Evolutionary conservation across 2,797 vertebrate species (phyloP), one percentile per base, ranked within the genome.

Genomic region (Mus caroli): DNA sequence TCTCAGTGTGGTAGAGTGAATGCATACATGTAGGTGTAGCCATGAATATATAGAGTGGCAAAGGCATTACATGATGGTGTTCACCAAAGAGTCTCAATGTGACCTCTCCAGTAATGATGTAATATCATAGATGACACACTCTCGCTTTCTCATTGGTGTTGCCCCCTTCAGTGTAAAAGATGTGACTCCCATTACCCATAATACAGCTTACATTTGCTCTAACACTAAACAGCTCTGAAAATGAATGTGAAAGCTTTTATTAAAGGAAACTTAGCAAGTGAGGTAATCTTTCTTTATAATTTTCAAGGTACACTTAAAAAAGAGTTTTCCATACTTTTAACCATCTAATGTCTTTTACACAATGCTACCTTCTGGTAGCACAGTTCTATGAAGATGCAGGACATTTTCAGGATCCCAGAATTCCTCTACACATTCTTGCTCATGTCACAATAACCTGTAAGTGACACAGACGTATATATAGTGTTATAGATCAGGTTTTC

Each of bases 21-120:
- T 52, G 12, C 7, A 31, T 0, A 4, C 0, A 1, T 50, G 60
- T 19, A 40, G 22, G 37, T 22, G 14, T 6, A 73, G 67, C 40
- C 31, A 20, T 28, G 20, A 13, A 58, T 58, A 28, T 12, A 37
- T 20, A 22, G 12, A 37, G 71, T 20, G 31, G 14, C 9, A 60
- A n/a, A 60, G 19, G 2, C 24, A 20, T 60, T 43, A 15, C 24
- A 64, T 58, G 19, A 50, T 4, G 6, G 7, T 14, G 28, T 50
- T 62, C 34, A 46, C 64, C 6, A 67, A 13, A 31, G 12, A 34
- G 13, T 67, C 64, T 15, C 28, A 28, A 15, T 67, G 64, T 67
- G 28, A 31, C 64, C 28, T 34, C 64, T 67, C 28, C 31, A 67
- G 28, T 67, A 67, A 15, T 14, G 64, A 67, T 34, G 64, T 13